Base-by-base conservation (phyloP, 1,140 invertebrate species). In the Phymorhynchus buccinoides region DNA sequence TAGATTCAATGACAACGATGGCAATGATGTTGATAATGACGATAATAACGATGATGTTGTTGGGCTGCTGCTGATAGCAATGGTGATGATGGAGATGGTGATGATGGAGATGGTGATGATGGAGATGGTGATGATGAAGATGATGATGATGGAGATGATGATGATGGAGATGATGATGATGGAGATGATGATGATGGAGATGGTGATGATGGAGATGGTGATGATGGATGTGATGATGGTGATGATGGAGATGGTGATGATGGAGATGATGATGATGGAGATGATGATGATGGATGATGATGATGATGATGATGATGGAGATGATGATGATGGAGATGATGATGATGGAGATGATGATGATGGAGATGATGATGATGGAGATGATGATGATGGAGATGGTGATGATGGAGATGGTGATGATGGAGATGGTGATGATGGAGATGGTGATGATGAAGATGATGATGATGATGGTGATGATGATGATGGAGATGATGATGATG, bases 381-480 rank as follows among this genome's bases (percentile, higher is more conserved):
- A 73, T 73, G 71, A n/a, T 73, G 71, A 73, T 73, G 71, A 84
- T 84, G 82, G 77, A 32, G 71, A n/a, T 73, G 71, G 27, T 73
- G 71, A n/a, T 73, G 71, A n/a, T 73, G 71, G 37, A 32, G 71
- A 73, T 84, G 82, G 32, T 84, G 82, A 84, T 84, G 82, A 84
- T 75, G 82, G 77, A 41, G 82, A 75, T 84, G 82, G 77, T 84
- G 82, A 84, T 84, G 66, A 75, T 75, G 82, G 77, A 37, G 82
- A 84, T 77, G 82, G 77, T 77, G 82, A 84, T 77, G 82, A 84
- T 77, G 82, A 84, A 37, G 66, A 75, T 84, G 82, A 84, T 41
- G 68, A 73, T 84, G 82, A 84, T 73, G 82, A 73, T 84, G 82
- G 77, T 27, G 71, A 73, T 73, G 71, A 73, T 9, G 71, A 73